Evolutionary conservation across 2,888 invertebrate species (phyloP).

Genomic region (Pecten maximus): DNA sequence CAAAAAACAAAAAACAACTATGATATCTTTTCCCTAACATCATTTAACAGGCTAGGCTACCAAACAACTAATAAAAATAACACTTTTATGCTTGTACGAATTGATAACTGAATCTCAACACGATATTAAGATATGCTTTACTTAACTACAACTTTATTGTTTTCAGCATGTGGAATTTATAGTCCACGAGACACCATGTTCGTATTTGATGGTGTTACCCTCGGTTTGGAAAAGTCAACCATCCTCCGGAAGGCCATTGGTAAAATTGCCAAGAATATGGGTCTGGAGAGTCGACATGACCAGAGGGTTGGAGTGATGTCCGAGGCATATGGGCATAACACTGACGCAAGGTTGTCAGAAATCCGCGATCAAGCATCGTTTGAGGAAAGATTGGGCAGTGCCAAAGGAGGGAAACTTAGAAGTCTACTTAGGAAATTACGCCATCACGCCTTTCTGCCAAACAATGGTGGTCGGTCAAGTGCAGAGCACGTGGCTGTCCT

Average conservation of each 20-base stretch:
- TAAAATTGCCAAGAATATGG: neutral
- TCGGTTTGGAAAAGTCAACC: constrained; percentile 40
- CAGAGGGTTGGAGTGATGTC: constrained; percentile 39
- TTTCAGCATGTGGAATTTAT: constrained; percentile 37
- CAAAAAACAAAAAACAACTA: too few relatives aligned
- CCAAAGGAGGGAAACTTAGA: constrained; percentile 36
- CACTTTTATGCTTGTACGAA: too few relatives aligned
- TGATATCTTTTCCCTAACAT: too few relatives aligned
- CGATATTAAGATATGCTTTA: too few relatives aligned
- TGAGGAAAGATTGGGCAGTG: neutral
- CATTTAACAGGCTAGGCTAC: too few relatives aligned
- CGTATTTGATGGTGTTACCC: constrained; percentile 37
- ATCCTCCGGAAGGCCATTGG: constrained; percentile 41
- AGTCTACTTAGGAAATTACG: neutral
- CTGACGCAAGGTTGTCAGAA: constrained; percentile 7
- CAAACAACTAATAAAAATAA: too few relatives aligned
- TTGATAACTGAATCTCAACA: too few relatives aligned
- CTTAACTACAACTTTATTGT: too few relatives aligned
- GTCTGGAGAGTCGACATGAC: constrained; percentile 14
- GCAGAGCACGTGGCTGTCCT: constrained; percentile 31
- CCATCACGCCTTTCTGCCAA: constrained; percentile 36
- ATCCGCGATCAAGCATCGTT: neutral
- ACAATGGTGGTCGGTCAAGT: constrained; percentile 1
- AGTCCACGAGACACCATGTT: constrained; percentile 37
- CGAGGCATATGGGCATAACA: constrained; percentile 38